These are phyloP conservation scores for Rhagonycha lutea DNA, from an alignment of 2,888 invertebrate species.

Conservation along the genomic window DNA sequence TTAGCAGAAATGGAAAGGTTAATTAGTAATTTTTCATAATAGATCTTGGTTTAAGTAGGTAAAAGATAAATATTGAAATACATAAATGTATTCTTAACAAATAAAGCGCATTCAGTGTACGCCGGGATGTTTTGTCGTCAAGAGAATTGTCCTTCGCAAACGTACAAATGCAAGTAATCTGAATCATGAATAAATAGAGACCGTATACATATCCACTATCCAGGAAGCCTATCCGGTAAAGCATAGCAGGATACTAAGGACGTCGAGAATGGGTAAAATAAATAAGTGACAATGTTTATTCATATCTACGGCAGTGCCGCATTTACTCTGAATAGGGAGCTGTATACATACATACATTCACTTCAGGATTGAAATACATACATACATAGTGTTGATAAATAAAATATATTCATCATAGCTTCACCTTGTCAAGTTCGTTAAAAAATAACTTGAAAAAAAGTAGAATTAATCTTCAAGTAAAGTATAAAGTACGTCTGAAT, in stretches of 20 bases:
- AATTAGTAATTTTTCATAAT: not conserved
- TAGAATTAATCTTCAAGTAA: conserved; percentile 1
- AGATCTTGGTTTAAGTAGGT: not conserved
- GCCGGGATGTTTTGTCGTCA: not conserved
- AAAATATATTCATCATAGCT: not conserved
- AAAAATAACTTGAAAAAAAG: not conserved
- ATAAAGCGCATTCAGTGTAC: not conserved
- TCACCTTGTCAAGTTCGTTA: not conserved
- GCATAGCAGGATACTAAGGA: conserved; percentile 32
- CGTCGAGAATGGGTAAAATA: conserved; percentile 40
- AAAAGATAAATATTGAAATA: not conserved
- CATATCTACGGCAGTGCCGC: conserved; percentile 48
- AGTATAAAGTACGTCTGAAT: conserved; percentile 9
- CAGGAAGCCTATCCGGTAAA: conserved; percentile 43
- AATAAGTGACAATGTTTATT: conserved; percentile 49
- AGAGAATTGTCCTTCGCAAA: conserved; percentile 8
- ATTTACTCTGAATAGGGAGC: conserved; percentile 40
- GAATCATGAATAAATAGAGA: conserved; percentile 42
- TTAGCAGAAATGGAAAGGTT: not conserved
- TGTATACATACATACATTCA: not conserved
- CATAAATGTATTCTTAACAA: not conserved
- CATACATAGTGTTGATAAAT: not conserved
- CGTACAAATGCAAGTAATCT: conserved; percentile 26
- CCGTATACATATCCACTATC: conserved; percentile 1
- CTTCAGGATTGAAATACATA: not conserved